phyloP scores from a whole-genome alignment of 2,113 vertebrate species.

The Pygoscelis adeliae region DNA sequence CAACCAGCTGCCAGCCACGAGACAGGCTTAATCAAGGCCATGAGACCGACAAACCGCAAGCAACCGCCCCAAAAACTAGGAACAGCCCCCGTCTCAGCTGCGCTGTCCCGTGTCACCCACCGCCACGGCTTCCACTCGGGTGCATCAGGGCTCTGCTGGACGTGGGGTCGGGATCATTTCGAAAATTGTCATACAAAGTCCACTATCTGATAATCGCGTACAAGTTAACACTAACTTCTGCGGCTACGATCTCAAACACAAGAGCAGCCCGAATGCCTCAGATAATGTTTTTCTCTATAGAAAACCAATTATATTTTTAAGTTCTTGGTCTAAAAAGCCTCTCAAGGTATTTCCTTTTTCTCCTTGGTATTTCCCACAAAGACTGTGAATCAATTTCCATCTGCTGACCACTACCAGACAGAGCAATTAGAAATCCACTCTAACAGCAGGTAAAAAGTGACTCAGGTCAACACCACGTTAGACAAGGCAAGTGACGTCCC shows the following conservation, averaged over 20 bases:
- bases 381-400: background rate
- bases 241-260: accelerated
- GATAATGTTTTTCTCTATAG: background rate
- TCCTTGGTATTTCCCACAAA: background rate
- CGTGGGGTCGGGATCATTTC: too few relatives aligned
- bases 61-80: background rate
- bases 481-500: background rate
- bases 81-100: background rate
- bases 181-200: background rate
- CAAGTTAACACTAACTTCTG: background rate
- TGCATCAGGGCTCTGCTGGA: too few relatives aligned
- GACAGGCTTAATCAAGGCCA: background rate
- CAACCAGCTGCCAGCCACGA: background rate
- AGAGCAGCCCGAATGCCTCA: background rate
- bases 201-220: accelerated
- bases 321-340: background rate
- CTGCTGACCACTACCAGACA: background rate
- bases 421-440: background rate
- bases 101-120: background rate
- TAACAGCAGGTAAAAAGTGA: background rate
- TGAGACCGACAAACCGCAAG: background rate
- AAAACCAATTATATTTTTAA: background rate
- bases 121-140: background rate
- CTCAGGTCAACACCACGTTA: background rate
- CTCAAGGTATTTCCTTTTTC: background rate